Base-by-base conservation (phyloP, 2,113 vertebrate genomes). In the Phalacrocorax brasilianus region DNA sequence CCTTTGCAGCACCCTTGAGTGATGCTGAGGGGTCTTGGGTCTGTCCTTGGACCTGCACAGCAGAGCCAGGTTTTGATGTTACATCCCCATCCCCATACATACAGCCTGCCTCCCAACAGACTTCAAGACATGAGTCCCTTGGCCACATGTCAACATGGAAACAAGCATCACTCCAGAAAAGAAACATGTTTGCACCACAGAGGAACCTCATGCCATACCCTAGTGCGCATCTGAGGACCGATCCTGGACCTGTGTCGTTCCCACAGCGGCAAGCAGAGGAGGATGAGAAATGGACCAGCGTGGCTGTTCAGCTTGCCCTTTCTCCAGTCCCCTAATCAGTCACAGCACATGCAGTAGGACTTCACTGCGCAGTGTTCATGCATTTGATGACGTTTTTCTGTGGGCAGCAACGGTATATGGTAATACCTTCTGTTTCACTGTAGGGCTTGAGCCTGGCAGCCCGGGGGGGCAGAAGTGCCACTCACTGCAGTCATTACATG, bases 381-480 rank as follows among this genome's bases (percentile, higher is more conserved):
- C 26, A n/a, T 78, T 62, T 75, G 42, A 19, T 22, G 30, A 16
- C 27, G 7, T 61, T 79, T 88, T 92, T 59, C 61, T 71, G 12
- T 7, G 22, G 78, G 8, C 21, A 58, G 1, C 35, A 67, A 33
- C 8, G 5, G 11, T 35, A 0, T 8, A 15, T 30, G 22, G 38
- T 35, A 33, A 38, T 44, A 58, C 6, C 21, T 82, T 61, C 11
- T 53, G 12, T 58, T 82, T 81, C 44, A 35, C 15, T 58, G 18
- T 30, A 35, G 19, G 5, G 18, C 8, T 44, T 5, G 16, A 78
- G 10, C 17, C 6, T 5, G 8, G n/a, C 38, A 80, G 14, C 14
- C 62, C 67, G 38, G 32, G 84, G 33, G 76, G 58, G 63, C 59
- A 72, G 53, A 81, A 89, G 12, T 65, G 38, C 8, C 23, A 17